Evolutionary conservation across 2,888 invertebrate genomes (phyloP), one percentile per base, ranked within the genome.

Genomic region (Pandemis heparana): DNA sequence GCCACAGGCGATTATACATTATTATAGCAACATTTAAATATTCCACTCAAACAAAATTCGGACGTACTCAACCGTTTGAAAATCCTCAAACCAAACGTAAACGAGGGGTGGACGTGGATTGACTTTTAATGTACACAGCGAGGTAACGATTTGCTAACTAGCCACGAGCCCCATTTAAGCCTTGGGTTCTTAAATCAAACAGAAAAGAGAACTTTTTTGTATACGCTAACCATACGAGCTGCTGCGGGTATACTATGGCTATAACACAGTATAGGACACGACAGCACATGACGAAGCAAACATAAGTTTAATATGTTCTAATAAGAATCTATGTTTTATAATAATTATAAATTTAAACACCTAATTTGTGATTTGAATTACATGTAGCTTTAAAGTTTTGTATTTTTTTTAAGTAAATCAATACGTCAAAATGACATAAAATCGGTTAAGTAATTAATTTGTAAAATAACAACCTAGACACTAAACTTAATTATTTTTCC

Each of bases 131-230:
- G 77, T 68, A 75, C 61, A 68, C 59, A 71, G 71, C 71, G 59
- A 77, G 74, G 73, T 77, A 79, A 77, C 78, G 78, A 81, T 82
- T 82, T 80, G 79, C 78, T 81, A 82, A 82, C 79, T 77, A 79
- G 78, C 80, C 74, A 68, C 63, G 59, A 76, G 73, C 63, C 77
- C 62, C 71, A 63, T 76, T 76, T 75, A 70, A 69, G 73, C 77
- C 68, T 73, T 72, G 78, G 76, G 82, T 82, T 84, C 83, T 81
- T 83, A 86, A 85, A 84, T 85, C 82, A 85, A 84, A 85, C 79
- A 80, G 78, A 75, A 80, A 77, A 76, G 72, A 75, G 78, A 86
- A 85, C 81, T 85, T 85, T 82, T 80, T 80, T 81, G 80, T 69
- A 70, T 77, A 78, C 78, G 74, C 73, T 77, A 80, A 81, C 79